Evolutionary conservation across 2,113 vertebrate genomes (phyloP).

Genomic region (Myrmecophaga tridactyla): DNA sequence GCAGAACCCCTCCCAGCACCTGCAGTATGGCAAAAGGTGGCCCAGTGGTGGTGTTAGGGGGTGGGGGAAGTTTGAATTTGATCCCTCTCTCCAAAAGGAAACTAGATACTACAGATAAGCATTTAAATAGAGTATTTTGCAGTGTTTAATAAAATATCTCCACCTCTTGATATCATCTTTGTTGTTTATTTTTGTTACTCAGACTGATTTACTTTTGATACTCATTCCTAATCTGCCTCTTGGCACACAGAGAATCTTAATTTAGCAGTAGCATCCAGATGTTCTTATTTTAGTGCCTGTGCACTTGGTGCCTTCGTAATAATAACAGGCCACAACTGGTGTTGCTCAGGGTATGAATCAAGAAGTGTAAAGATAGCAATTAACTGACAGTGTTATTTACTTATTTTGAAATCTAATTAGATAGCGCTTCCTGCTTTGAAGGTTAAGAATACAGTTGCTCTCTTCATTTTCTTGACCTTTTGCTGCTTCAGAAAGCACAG

Average conservation of each 20-base stretch:
- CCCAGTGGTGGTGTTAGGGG: background rate
- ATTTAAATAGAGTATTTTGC: background rate
- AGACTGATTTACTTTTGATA: background rate
- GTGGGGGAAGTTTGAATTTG: background rate
- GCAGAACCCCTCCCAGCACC: background rate
- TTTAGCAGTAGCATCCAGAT: background rate
- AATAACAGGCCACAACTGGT: background rate
- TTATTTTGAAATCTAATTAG: constrained; percentile 64
- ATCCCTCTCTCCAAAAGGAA: background rate
- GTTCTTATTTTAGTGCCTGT: background rate
- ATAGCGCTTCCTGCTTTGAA: constrained; percentile 60
- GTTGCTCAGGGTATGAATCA: constrained; percentile 46
- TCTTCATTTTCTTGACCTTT: constrained; percentile 52
- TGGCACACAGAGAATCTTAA: background rate
- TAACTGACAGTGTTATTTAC: constrained; percentile 25
- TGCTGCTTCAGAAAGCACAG: constrained; percentile 57
- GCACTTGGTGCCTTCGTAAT: background rate
- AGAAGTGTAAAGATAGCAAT: constrained; percentile 48
- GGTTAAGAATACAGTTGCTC: constrained; percentile 66
- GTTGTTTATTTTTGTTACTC: background rate
- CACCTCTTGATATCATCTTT: background rate
- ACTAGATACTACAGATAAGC: background rate
- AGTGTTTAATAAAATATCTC: background rate
- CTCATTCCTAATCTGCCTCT: background rate
- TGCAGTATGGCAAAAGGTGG: background rate